phyloP scores from a whole-genome alignment of 1,140 invertebrate species.

The Patella vulgata region DNA sequence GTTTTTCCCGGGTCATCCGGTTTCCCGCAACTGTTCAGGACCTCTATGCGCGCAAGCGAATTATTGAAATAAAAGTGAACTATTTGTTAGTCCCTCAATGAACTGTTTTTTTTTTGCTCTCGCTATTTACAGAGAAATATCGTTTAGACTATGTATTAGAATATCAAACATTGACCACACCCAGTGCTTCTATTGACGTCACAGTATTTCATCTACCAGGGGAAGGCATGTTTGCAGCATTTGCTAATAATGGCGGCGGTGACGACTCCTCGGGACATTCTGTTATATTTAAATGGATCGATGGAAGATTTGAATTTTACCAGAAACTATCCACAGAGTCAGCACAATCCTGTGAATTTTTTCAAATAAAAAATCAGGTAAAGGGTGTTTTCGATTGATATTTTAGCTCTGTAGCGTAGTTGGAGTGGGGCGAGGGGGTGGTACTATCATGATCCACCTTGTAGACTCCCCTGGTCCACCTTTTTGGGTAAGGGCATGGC shows the following conservation, averaged over 20 bases:
- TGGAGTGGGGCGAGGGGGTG: no score
- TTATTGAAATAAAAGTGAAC: no score
- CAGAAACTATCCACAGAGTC: slow-evolving; percentile 54
- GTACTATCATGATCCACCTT: no score
- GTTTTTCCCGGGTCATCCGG: no score
- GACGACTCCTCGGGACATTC: slow-evolving; percentile 27
- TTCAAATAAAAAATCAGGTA: slow-evolving; percentile 55
- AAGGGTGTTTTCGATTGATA: no score
- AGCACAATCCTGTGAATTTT: slow-evolving; percentile 56
- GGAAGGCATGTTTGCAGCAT: slow-evolving; percentile 59
- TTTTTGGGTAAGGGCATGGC: no score
- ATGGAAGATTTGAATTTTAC: slow-evolving; percentile 50
- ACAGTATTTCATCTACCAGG: slow-evolving; percentile 58
- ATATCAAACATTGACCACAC: slow-evolving; percentile 53
- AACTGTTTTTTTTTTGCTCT: no score
- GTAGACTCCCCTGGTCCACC: no score
- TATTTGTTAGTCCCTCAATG: no score
- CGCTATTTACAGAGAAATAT: slow-evolving; percentile 21
- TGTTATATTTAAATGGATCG: slow-evolving; percentile 56
- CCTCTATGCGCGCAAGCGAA: no score
- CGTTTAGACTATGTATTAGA: slow-evolving; percentile 57
- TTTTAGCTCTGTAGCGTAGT: no score
- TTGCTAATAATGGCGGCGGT: slow-evolving; percentile 42
- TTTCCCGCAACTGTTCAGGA: no score
- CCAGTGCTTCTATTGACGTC: slow-evolving; percentile 55